These are phyloP conservation scores for Ptychadena robeensis DNA, from an alignment of 2,797 vertebrate genomes.

Conservation along the genomic window DNA sequence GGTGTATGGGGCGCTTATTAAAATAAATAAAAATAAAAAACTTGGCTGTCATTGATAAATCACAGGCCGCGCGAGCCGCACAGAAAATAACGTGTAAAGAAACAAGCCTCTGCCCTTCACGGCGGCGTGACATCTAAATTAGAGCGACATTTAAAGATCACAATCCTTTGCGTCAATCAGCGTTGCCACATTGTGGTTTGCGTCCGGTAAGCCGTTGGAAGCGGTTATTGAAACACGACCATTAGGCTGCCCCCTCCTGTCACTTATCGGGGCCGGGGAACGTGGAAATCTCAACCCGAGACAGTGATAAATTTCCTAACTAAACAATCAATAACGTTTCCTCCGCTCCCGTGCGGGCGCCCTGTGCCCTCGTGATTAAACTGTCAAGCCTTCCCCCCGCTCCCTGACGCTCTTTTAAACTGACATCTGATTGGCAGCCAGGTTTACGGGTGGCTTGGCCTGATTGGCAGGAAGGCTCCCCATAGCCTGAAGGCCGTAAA, in stretches of 20 bases:
- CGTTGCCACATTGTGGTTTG: not conserved
- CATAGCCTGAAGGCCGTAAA: conserved; percentile 77
- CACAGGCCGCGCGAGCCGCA: not conserved
- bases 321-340: conserved; percentile 92
- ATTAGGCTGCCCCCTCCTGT: conserved; percentile 69
- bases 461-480: conserved; percentile 86
- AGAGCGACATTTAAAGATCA: conserved; percentile 17
- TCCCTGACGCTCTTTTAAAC: conserved; percentile 70
- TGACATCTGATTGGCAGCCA: conserved; percentile 79
- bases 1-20: too few species aligned
- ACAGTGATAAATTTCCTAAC: conserved; percentile 86
- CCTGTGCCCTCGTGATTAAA: conserved; percentile 92
- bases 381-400: conserved; percentile 85
- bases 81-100: not conserved
- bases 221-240: conserved; percentile 66
- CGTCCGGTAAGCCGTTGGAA: not conserved
- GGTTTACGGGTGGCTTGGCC: conserved; percentile 70
- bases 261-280: conserved; percentile 75
- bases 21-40: too few species aligned
- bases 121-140: not conserved
- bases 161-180: not conserved
- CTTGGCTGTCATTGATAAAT: not conserved
- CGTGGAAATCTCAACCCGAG: conserved; percentile 68
- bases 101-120: not conserved
- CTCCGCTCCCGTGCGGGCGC: conserved; percentile 77